Conservation (phyloP, 1,140 invertebrate species). For the Ctenoplectra terminalis region DNA sequence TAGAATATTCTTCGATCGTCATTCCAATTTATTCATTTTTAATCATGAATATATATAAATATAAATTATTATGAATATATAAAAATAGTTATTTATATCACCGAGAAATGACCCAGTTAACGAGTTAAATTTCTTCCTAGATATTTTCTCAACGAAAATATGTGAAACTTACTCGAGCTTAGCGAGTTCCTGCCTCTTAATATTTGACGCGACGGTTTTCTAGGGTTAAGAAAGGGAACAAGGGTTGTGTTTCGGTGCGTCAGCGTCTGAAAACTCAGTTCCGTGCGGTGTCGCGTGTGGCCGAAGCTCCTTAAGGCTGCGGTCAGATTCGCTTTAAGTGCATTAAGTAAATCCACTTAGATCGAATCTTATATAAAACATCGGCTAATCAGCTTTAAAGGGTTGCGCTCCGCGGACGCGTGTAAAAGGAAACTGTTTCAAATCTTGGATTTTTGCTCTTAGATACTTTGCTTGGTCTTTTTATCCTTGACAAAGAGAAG, state of each 20-base stretch:
- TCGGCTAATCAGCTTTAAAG: conserved; percentile 54
- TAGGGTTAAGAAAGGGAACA: conserved; percentile 32
- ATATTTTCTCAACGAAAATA: too few species aligned
- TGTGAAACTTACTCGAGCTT: too few species aligned
- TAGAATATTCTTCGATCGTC: too few species aligned
- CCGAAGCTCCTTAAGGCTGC: conserved; percentile 66
- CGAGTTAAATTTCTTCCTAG: too few species aligned
- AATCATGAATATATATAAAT: too few species aligned
- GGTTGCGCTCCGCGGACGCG: conserved; percentile 28
- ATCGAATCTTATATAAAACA: conserved; percentile 69
- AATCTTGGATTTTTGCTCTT: not conserved
- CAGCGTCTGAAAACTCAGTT: conserved; percentile 43
- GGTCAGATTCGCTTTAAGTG: conserved; percentile 66
- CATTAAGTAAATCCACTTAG: conserved; percentile 71
- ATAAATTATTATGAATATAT: too few species aligned
- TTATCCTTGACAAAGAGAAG: not conserved
- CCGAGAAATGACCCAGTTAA: too few species aligned
- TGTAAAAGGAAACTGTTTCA: conserved; percentile 37
- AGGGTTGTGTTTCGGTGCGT: conserved; percentile 37
- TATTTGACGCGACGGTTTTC: too few species aligned
- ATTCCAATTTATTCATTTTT: too few species aligned
- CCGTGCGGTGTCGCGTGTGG: conserved; percentile 43
- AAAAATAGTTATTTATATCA: too few species aligned
- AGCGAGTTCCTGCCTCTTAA: too few species aligned
- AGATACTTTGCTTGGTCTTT: not conserved